These are phyloP conservation scores for Hypomecis punctinalis DNA, from an alignment of 2,888 invertebrate species.

Conservation along the genomic window DNA sequence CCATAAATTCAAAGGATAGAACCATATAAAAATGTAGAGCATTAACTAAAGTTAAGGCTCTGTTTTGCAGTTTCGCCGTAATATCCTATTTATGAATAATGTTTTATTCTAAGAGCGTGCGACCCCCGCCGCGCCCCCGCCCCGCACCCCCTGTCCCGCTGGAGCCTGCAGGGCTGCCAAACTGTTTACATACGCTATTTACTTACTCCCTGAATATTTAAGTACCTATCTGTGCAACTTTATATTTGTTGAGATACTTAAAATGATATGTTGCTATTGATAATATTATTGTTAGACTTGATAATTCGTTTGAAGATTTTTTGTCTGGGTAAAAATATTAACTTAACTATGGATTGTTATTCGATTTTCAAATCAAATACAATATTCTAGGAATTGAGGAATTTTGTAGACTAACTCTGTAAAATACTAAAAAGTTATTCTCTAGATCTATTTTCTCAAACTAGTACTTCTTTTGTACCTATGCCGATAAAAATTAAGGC, in stretches of 20 bases:
- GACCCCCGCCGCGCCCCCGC: conserved; percentile 55
- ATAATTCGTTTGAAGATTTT: too few relatives aligned
- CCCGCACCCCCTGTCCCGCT: conserved; percentile 28
- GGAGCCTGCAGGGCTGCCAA: conserved; percentile 55
- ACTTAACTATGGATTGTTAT: too few relatives aligned
- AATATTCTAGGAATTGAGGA: too few relatives aligned
- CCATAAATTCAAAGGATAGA: background rate
- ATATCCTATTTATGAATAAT: conserved; percentile 85
- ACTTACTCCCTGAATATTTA: conserved; percentile 3
- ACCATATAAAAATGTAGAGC: background rate
- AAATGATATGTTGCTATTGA: too few relatives aligned
- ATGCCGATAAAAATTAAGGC: background rate
- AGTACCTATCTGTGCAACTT: background rate
- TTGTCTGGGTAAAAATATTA: too few relatives aligned
- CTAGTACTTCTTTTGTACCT: background rate
- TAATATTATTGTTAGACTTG: too few relatives aligned
- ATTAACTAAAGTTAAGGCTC: background rate
- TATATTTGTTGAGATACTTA: too few relatives aligned
- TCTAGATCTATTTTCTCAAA: too few relatives aligned
- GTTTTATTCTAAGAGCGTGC: conserved; percentile 84
- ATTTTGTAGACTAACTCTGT: too few relatives aligned
- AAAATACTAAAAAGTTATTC: too few relatives aligned
- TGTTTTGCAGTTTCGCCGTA: conserved; percentile 50
- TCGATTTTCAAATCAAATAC: too few relatives aligned
- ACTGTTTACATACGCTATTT: conserved; percentile 13